Conservation (phyloP, 1,140 invertebrate species). For the Listronotus oregonensis region DNA sequence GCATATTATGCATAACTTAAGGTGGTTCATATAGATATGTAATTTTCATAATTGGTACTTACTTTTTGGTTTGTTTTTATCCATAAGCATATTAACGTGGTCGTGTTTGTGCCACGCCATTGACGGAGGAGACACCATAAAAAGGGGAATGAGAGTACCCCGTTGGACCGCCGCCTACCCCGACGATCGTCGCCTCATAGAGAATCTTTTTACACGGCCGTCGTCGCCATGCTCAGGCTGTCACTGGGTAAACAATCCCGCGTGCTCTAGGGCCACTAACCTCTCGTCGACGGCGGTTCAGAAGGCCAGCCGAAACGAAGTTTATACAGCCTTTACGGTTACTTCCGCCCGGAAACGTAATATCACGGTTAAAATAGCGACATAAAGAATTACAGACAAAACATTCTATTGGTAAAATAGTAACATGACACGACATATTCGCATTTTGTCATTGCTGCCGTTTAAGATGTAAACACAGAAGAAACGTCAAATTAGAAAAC, state of each 20-base stretch:
- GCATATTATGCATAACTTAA: too few species aligned
- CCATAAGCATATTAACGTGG: slow-evolving; percentile 70
- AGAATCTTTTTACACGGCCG: slow-evolving; percentile 14
- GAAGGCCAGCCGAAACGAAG: slow-evolving; percentile 49
- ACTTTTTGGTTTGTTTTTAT: slow-evolving; percentile 74
- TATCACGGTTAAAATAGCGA: background rate
- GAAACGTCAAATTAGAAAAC: slow-evolving; percentile 25
- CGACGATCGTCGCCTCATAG: slow-evolving; percentile 14
- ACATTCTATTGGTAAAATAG: slow-evolving; percentile 4
- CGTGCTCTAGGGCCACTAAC: slow-evolving; percentile 53
- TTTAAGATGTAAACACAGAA: slow-evolving; percentile 23
- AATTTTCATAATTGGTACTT: slow-evolving; percentile 52
- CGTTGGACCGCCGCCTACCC: slow-evolving; percentile 24
- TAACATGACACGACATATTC: slow-evolving; percentile 13
- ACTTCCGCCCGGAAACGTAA: slow-evolving; percentile 41
- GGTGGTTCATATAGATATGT: too few species aligned
- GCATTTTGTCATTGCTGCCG: slow-evolving; percentile 30
- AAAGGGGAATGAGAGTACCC: slow-evolving; percentile 19
- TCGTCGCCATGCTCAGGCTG: slow-evolving; percentile 36
- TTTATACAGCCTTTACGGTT: slow-evolving; percentile 40
- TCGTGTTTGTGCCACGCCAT: slow-evolving; percentile 75
- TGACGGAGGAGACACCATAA: slow-evolving; percentile 55
- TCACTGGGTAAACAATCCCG: slow-evolving; percentile 53
- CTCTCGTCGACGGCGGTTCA: slow-evolving; percentile 41
- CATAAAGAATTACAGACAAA: background rate